Conservation (phyloP, 2,113 vertebrate genomes). For the Callocephalon fimbriatum region DNA sequence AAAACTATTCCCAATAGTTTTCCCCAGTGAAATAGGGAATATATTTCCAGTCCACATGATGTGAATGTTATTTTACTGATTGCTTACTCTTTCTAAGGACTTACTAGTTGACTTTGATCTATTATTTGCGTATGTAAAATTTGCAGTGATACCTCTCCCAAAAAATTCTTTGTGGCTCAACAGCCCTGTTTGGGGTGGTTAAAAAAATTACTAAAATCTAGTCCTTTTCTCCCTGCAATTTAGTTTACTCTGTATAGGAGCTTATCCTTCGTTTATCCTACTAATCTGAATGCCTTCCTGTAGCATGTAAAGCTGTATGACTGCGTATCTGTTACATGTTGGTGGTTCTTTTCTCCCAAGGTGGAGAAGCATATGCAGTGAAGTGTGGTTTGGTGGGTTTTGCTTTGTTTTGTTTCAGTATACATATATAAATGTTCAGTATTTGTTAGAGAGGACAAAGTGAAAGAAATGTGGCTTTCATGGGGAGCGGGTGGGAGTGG, state of each 20-base stretch:
- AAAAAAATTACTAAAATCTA: neutral
- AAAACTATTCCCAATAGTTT: conserved; percentile 10
- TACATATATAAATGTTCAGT: neutral
- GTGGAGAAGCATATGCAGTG: neutral
- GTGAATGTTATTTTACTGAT: neutral
- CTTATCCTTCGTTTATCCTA: neutral
- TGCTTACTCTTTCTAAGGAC: neutral
- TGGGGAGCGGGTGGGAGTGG: neutral
- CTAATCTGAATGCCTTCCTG: neutral
- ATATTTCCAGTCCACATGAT: neutral
- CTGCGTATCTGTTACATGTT: neutral
- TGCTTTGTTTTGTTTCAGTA: neutral
- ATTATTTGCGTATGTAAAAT: neutral
- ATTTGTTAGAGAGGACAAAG: neutral
- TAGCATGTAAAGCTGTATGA: neutral
- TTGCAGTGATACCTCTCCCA: neutral
- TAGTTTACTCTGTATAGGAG: neutral
- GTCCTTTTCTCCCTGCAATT: neutral
- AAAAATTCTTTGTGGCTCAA: neutral
- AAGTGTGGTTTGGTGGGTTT: neutral
- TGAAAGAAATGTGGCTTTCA: neutral
- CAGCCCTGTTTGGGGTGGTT: neutral
- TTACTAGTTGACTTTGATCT: neutral
- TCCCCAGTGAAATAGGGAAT: neutral
- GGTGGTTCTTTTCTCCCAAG: neutral